Base-by-base conservation (phyloP, 2,113 vertebrate species). In the Petromus typicus region DNA sequence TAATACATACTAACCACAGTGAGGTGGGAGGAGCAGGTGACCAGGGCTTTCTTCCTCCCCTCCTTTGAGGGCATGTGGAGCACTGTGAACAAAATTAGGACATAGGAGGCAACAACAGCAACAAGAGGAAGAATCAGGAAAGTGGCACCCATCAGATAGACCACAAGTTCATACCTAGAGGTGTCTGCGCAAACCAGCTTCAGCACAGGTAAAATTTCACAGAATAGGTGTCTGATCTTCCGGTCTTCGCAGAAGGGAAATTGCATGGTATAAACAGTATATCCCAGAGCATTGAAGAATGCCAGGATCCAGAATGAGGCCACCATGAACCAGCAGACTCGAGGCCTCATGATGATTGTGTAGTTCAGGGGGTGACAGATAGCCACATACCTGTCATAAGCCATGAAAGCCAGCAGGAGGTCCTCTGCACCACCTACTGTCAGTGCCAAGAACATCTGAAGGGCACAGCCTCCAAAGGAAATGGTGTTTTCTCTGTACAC, bases 11-110 rank as follows among this genome's bases (percentile, higher is more conserved):
- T 96, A 0, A 98, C 97, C 34, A 98, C 96, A 43, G 94, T 96
- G 34, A 98, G 64, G 83, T 98, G 97, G 32, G 97, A 98, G 34
- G 96, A 97, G 56, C 98, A 98, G 18, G 98, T 98, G 32, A 97
- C 27, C 2, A 98, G 92, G 6, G 98, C 96, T 88, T 98, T 98
- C 40, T 94, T 94, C 30, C 94, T 92, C 0, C 97, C 97, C 14
- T 97, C 91, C n/a, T 45, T 93, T 37, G 97, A 95, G 11, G 93
- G 69, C 82, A 98, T 97, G 2, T 85, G 87, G 6, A 97, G 66
- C 16, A 97, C 97, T 45, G 97, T 83, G 18, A 83, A 54, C 0
- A 97, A 34, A 71, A 98, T 98, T 43, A 97, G 87, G 1, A 89
- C 66, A 32, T 98, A 98, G 30, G 98, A 98, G 11, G 93, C 75